Percentiles rank a stretch among this genome's conserved stretches.
These are phyloP conservation scores for Campylomormyrus numenius DNA, from an alignment of 2,113 vertebrate species.

Conservation along the genomic window DNA sequence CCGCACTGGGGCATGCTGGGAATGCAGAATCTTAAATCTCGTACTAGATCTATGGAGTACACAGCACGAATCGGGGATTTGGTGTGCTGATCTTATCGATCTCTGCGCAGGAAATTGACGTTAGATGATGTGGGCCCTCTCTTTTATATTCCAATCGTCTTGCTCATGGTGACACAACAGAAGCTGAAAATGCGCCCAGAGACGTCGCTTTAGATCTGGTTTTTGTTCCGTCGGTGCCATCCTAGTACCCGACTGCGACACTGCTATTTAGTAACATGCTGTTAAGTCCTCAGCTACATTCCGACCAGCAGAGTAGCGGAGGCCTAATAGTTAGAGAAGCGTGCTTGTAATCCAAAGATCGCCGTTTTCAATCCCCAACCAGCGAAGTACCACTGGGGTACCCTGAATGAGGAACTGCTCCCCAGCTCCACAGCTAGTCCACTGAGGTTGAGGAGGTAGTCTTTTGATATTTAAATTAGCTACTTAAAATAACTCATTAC, in stretches of 20 bases:
- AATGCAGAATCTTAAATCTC: background rate
- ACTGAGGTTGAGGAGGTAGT: background rate
- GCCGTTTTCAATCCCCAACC: too few relatives aligned
- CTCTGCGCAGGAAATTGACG: slow-evolving; percentile 23
- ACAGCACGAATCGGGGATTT: background rate
- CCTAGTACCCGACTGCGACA: background rate
- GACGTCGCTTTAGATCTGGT: background rate
- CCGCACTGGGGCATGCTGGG: background rate
- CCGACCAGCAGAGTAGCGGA: too few relatives aligned
- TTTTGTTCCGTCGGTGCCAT: background rate
- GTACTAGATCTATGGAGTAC: background rate
- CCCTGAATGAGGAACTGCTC: too few relatives aligned
- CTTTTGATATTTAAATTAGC: background rate
- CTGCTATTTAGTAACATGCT: background rate
- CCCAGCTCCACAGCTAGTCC: background rate
- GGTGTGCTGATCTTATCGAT: background rate
- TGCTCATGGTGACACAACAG: background rate
- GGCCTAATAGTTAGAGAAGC: too few relatives aligned
- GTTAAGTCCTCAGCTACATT: too few relatives aligned
- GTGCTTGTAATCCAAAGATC: too few relatives aligned
- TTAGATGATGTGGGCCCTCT: slow-evolving; percentile 6
- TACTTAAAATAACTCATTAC: background rate
- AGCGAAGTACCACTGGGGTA: too few relatives aligned
- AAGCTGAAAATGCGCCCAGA: background rate
- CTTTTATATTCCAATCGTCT: background rate